phyloP scores from a whole-genome alignment of 2,888 invertebrate genomes.

The Drosophila ustulata region DNA sequence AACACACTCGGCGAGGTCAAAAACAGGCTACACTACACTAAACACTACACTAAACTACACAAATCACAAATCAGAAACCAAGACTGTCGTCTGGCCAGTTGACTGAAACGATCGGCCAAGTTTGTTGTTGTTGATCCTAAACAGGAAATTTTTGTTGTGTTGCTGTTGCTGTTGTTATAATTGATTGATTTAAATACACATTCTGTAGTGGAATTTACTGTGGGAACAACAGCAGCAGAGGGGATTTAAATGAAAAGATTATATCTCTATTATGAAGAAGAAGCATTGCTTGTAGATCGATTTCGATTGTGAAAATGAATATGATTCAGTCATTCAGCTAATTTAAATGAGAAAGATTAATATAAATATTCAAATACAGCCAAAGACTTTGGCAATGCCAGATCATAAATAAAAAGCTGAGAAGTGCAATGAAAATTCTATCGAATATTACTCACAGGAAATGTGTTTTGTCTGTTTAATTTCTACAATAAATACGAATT shows the following conservation, averaged over 20 bases:
- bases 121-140: slow-evolving; percentile 42
- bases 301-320: neutral
- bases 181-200: slow-evolving; percentile 54
- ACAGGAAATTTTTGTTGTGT: slow-evolving; percentile 51
- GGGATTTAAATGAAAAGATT: slow-evolving; percentile 15
- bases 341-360: neutral
- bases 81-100: slow-evolving; percentile 35
- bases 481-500: neutral
- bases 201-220: slow-evolving; percentile 44
- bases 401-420: neutral
- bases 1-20: slow-evolving; percentile 48
- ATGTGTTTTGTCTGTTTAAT: slow-evolving; percentile 7
- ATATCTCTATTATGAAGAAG: slow-evolving; percentile 34
- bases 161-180: slow-evolving; percentile 32
- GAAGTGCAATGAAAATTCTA: slow-evolving; percentile 1
- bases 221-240: slow-evolving; percentile 35
- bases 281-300: slow-evolving; percentile 12
- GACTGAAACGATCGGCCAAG: slow-evolving; percentile 40
- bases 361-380: neutral
- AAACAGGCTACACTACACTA: slow-evolving; percentile 55
- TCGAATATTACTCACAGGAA: slow-evolving; percentile 23
- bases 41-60: slow-evolving; percentile 42
- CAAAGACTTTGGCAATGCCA: neutral
- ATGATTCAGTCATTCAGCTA: neutral
- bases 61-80: slow-evolving; percentile 30